These are phyloP conservation scores for Discoglossus pictus DNA, from an alignment of 2,797 vertebrate genomes.

Conservation along the genomic window DNA sequence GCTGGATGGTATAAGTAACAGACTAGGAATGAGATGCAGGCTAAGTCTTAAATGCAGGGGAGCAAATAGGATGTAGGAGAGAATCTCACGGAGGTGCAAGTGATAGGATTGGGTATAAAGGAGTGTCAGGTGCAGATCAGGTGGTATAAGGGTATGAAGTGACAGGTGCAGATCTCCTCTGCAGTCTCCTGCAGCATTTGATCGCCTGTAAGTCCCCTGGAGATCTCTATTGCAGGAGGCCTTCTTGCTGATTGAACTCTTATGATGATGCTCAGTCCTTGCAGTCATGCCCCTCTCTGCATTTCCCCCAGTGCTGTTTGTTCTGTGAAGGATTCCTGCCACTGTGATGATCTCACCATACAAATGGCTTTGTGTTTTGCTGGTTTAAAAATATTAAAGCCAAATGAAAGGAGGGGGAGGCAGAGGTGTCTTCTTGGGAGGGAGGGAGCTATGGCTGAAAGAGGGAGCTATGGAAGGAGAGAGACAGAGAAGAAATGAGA, in stretches of 20 bases:
- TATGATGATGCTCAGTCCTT: slow-evolving; percentile 54
- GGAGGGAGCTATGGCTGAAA: too few relatives aligned
- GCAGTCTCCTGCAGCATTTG: slow-evolving; percentile 48
- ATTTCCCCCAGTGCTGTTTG: slow-evolving; percentile 50
- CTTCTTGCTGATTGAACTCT: slow-evolving; percentile 55
- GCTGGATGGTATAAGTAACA: too few relatives aligned
- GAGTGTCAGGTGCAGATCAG: too few relatives aligned
- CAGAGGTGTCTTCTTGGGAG: slow-evolving; percentile 23
- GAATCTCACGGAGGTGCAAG: slow-evolving; percentile 45
- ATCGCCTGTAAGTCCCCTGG: slow-evolving; percentile 70
- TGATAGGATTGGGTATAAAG: slow-evolving; percentile 56
- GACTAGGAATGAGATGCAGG: too few relatives aligned
- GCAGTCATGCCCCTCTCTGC: slow-evolving; percentile 58
- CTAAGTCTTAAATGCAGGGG: too few relatives aligned
- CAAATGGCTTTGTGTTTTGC: background rate
- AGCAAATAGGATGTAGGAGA: slow-evolving; percentile 43
- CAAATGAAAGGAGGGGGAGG: slow-evolving; percentile 42
- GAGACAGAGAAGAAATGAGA: background rate
- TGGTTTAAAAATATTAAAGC: slow-evolving; percentile 20
- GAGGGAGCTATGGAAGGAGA: background rate
- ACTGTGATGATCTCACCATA: slow-evolving; percentile 5
- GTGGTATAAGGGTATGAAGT: too few relatives aligned
- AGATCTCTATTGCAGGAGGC: slow-evolving; percentile 43
- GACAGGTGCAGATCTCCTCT: slow-evolving; percentile 16
- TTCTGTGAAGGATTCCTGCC: background rate